Conservation (phyloP, 2,797 vertebrate species). For the Sarcophilus harrisii region DNA sequence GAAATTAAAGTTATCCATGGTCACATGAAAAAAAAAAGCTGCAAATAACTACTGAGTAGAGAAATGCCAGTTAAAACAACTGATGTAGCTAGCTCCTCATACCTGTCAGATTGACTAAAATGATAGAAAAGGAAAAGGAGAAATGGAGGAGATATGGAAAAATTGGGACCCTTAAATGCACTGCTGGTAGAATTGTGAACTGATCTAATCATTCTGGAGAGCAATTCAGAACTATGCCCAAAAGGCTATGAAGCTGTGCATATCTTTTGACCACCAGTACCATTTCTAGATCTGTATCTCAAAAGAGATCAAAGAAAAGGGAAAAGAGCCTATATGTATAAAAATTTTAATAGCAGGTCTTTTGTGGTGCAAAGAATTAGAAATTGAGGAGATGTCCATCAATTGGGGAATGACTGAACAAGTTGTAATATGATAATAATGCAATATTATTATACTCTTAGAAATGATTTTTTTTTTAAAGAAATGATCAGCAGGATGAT, state of each 20-base stretch:
- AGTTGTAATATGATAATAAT: not conserved
- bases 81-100: not conserved
- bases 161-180: not conserved
- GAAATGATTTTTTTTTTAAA: not conserved
- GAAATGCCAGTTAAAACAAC: not conserved
- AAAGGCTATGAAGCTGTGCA: not conserved
- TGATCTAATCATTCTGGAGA: not conserved
- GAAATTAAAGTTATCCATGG: not conserved
- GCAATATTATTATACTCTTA: not conserved
- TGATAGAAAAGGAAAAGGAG: not conserved
- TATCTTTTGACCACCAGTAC: not conserved
- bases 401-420: not conserved
- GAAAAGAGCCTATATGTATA: not conserved
- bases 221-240: not conserved
- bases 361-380: not conserved
- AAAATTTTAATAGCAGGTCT: not conserved
- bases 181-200: not conserved
- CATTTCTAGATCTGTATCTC: not conserved
- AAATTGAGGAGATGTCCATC: not conserved
- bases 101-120: not conserved
- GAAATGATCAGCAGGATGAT: not conserved
- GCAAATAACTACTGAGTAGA: not conserved
- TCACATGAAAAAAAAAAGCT: not conserved
- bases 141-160: not conserved
- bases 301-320: not conserved